Conservation (phyloP, 2,888 invertebrate species). For the Heliothis peltigera region DNA sequence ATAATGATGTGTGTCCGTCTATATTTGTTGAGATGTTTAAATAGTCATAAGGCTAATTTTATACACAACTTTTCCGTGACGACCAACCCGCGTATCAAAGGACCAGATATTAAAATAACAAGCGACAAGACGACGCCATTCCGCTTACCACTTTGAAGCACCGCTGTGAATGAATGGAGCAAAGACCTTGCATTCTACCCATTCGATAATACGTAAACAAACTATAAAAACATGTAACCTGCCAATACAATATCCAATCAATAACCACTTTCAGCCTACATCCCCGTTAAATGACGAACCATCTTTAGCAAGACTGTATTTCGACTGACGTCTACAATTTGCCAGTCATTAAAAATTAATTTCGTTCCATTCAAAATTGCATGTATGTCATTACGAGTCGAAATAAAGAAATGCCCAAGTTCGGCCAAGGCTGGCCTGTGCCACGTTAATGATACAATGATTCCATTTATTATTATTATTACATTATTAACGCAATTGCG, state of each 20-base stretch:
- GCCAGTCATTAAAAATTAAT: slow-evolving; percentile 56
- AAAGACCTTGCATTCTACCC: slow-evolving; percentile 23
- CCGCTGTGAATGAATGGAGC: slow-evolving; percentile 9
- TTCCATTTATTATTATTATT: slow-evolving; percentile 35
- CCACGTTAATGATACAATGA: slow-evolving; percentile 46
- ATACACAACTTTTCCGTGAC: neutral
- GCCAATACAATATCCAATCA: slow-evolving; percentile 33
- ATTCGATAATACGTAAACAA: slow-evolving; percentile 19
- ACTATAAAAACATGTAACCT: slow-evolving; percentile 25
- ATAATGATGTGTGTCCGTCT: no score
- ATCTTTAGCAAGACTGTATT: slow-evolving; percentile 25
- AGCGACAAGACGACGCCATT: neutral
- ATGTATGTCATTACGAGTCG: slow-evolving; percentile 46
- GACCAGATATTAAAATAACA: neutral
- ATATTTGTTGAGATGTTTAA: no score
- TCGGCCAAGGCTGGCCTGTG: slow-evolving; percentile 50
- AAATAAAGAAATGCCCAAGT: slow-evolving; percentile 57
- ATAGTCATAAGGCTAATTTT: neutral
- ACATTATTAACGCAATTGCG: slow-evolving; percentile 31
- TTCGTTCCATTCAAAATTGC: slow-evolving; percentile 40
- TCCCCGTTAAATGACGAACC: slow-evolving; percentile 15
- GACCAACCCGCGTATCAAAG: neutral
- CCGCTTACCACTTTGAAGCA: neutral
- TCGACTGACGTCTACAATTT: slow-evolving; percentile 41
- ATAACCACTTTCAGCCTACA: slow-evolving; percentile 36